These are phyloP conservation scores for Pseudopipra pipra DNA, from an alignment of 2,113 vertebrate species.

Conservation along the genomic window DNA sequence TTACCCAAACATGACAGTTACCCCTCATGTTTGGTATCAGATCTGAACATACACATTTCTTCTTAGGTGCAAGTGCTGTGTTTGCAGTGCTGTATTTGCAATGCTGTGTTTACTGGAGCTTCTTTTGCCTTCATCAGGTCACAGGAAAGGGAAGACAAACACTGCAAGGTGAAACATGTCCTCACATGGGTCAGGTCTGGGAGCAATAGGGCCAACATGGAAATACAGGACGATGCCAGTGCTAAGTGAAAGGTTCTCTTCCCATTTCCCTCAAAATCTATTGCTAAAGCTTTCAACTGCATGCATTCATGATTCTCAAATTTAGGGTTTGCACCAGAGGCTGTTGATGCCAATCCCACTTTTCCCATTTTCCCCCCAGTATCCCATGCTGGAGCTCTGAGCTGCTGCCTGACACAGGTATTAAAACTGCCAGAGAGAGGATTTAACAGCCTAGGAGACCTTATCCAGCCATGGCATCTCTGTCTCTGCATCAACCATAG, in stretches of 20 bases:
- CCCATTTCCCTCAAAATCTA: background rate
- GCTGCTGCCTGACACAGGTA: background rate
- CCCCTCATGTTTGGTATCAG: rapidly evolving
- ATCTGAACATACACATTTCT: background rate
- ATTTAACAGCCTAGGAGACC: background rate
- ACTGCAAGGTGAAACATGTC: background rate
- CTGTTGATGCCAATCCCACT: background rate
- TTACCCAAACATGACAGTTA: background rate
- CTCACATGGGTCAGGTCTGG: background rate
- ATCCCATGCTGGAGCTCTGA: background rate
- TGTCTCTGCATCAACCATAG: background rate
- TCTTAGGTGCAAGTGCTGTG: background rate
- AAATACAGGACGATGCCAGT: background rate
- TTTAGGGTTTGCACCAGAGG: background rate
- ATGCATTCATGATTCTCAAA: rapidly evolving
- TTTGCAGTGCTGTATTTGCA: background rate
- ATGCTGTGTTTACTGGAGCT: background rate
- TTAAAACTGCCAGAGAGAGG: background rate
- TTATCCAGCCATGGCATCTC: background rate
- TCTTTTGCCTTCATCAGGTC: background rate
- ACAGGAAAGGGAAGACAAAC: background rate
- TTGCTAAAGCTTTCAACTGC: background rate
- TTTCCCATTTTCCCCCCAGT: background rate
- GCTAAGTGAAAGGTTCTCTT: background rate
- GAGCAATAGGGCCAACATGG: background rate